These are phyloP conservation scores for Chloroceryle inda DNA, from an alignment of 2,797 vertebrate species.

Conservation along the genomic window DNA sequence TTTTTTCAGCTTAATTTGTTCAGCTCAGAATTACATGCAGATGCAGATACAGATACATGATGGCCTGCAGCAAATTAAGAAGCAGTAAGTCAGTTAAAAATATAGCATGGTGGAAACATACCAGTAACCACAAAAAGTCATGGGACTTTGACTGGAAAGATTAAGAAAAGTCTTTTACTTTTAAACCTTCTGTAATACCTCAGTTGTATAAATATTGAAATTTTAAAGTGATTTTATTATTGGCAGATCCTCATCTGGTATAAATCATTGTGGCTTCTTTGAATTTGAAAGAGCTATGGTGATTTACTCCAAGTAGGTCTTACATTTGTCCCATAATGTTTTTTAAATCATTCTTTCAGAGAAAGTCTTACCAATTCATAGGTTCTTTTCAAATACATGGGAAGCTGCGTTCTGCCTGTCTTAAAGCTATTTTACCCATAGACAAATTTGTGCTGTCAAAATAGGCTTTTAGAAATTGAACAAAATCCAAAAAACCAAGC, in stretches of 20 bases:
- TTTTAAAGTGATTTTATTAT: conserved; percentile 49
- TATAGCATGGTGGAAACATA: background rate
- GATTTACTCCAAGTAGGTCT: conserved; percentile 1
- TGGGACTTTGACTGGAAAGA: background rate
- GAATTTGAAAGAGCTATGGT: conserved; percentile 26
- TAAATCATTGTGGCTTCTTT: conserved; percentile 49
- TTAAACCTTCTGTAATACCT: conserved; percentile 36
- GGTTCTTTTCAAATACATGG: conserved; percentile 21
- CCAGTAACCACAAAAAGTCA: conserved; percentile 17
- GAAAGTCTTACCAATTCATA: background rate
- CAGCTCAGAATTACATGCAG: background rate
- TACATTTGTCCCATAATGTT: background rate
- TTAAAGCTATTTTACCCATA: conserved; percentile 52
- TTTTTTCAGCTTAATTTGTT: background rate
- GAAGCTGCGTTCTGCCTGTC: conserved; percentile 25
- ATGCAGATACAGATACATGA: background rate
- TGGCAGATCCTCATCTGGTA: conserved; percentile 51
- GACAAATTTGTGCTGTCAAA: conserved; percentile 72
- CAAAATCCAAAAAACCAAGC: conserved; percentile 49
- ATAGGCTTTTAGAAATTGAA: conserved; percentile 76
- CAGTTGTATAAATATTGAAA: conserved; percentile 60
- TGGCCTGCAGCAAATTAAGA: conserved; percentile 7
- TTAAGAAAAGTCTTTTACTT: conserved; percentile 24
- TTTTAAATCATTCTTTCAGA: conserved; percentile 2
- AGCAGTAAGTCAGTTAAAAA: conserved; percentile 8